phyloP scores from a whole-genome alignment of 2,797 vertebrate genomes.

The Clarias pachynema region DNA sequence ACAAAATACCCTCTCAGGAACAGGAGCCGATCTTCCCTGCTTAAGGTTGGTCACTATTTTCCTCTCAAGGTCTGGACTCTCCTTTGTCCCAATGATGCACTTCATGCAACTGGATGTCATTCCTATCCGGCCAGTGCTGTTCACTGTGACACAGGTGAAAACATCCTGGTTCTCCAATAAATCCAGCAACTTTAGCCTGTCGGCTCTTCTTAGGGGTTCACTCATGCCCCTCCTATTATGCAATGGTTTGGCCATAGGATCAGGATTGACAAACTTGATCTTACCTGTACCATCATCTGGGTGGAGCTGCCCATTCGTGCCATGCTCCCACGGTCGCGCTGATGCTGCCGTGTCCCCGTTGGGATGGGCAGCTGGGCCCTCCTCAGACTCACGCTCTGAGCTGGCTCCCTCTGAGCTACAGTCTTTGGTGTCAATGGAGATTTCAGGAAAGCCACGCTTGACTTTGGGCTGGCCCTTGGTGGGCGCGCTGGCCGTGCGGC shows the following conservation, averaged over 20 bases:
- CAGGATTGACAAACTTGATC: conserved; percentile 65
- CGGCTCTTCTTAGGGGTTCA: conserved; percentile 80
- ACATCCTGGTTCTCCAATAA: conserved; percentile 72
- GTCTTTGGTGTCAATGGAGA: conserved; percentile 85
- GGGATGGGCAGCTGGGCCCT: conserved; percentile 62
- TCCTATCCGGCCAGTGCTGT: conserved; percentile 83
- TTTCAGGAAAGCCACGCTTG: conserved; percentile 88
- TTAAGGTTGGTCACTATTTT: conserved; percentile 56
- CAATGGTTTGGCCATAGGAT: conserved; percentile 56
- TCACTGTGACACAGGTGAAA: conserved; percentile 82
- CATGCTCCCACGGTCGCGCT: conserved; percentile 65
- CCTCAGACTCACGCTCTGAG: conserved; percentile 80
- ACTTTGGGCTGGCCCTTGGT: conserved; percentile 91
- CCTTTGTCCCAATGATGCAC: conserved; percentile 84
- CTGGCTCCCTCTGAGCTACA: conserved; percentile 81
- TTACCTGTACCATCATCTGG: conserved; percentile 90
- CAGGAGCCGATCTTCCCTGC: background rate
- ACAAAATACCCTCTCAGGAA: conserved; percentile 40
- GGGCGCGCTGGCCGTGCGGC: conserved; percentile 94
- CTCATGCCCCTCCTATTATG: conserved; percentile 71
- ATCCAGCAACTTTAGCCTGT: conserved; percentile 73
- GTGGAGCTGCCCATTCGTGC: conserved; percentile 76
- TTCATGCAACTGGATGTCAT: conserved; percentile 92
- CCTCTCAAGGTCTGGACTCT: conserved; percentile 82
- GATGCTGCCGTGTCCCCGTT: conserved; percentile 45